Percentiles rank a stretch among this genome's conserved stretches.
phyloP scores from a whole-genome alignment of 1,140 invertebrate species.

The Scylla paramamosain region DNA sequence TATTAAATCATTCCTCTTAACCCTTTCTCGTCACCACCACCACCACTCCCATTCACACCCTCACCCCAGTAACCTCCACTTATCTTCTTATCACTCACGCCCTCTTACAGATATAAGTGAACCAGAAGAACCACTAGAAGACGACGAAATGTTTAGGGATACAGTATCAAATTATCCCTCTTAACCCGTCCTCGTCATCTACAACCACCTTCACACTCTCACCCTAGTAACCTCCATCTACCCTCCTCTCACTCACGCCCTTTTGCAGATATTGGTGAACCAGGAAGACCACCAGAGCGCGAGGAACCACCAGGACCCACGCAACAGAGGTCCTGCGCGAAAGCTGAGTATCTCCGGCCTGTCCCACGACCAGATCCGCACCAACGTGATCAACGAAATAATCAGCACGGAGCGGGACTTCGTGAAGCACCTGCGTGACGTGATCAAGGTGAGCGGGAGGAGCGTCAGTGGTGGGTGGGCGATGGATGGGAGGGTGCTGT shows the following conservation, averaged over 20 bases:
- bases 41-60: too few species aligned
- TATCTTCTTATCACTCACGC: too few species aligned
- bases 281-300: conserved; percentile 85
- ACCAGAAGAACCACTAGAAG: too few species aligned
- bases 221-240: too few species aligned
- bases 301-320: conserved; percentile 82
- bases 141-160: too few species aligned
- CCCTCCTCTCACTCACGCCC: not conserved
- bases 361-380: conserved; percentile 86
- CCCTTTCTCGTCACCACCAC: too few species aligned
- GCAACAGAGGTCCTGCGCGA: conserved; percentile 77
- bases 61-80: too few species aligned
- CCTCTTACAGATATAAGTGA: too few species aligned
- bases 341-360: conserved; percentile 81
- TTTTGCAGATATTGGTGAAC: conserved; percentile 83
- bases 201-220: too few species aligned
- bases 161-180: too few species aligned
- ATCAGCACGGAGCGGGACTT: conserved; percentile 90
- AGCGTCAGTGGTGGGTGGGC: not conserved
- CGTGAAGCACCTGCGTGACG: conserved; percentile 89
- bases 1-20: too few species aligned
- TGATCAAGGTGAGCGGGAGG: conserved; percentile 82
- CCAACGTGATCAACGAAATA: conserved; percentile 90
- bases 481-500: not conserved
- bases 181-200: too few species aligned